A percentile compares a stretch with the other conserved stretches of the same genome.
phyloP scores from a whole-genome alignment of 2,113 vertebrate genomes.

The Puma concolor region DNA sequence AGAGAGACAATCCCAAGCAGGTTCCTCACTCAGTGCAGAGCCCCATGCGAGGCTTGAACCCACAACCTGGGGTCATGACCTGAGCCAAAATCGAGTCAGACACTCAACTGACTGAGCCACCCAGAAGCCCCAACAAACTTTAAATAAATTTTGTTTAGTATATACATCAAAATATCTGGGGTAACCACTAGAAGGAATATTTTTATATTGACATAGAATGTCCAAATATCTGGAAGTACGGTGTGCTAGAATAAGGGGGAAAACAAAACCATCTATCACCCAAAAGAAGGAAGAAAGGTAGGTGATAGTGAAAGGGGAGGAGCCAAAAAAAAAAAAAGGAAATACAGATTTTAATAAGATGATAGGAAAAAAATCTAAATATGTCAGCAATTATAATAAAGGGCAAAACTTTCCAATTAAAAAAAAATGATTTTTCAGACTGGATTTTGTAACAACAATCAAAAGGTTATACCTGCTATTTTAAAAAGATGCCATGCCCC shows the following conservation, averaged over 20 bases:
- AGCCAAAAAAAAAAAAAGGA: not conserved
- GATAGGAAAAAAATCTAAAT: not conserved
- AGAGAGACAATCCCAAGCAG: no score
- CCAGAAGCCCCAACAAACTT: no score
- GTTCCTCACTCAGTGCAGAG: no score
- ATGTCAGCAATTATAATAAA: not conserved
- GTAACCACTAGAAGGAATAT: not conserved
- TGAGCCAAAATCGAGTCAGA: no score
- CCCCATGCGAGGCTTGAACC: no score
- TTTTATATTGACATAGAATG: not conserved
- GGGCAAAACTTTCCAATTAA: not conserved
- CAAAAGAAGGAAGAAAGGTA: not conserved
- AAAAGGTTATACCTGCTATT: not conserved
- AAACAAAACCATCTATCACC: not conserved
- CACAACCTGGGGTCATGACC: no score
- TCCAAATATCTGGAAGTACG: not conserved
- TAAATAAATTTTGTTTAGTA: not conserved
- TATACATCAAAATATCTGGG: not conserved
- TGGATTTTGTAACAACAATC: not conserved
- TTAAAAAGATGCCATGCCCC: not conserved
- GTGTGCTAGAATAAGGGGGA: not conserved
- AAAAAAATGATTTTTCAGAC: not conserved
- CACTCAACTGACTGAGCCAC: no score
- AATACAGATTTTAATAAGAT: not conserved
- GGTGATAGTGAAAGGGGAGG: not conserved